A percentile compares a stretch with the other conserved stretches of the same genome.
Evolutionary conservation across 2,113 vertebrate genomes (phyloP).

Genomic region (Etheostoma cragini): DNA sequence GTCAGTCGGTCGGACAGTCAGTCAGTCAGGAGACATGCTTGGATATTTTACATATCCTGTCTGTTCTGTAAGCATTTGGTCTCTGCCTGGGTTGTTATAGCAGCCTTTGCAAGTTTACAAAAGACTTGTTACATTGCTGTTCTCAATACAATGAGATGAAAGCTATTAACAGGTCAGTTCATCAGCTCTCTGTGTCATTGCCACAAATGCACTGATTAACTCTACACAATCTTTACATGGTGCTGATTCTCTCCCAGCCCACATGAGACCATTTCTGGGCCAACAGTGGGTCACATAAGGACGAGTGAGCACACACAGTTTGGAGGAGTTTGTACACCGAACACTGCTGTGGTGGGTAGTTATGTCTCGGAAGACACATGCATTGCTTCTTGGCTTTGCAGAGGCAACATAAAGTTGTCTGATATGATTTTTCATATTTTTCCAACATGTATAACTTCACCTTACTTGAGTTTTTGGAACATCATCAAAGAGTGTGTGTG

Average conservation of each 20-base stretch:
- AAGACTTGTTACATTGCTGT: neutral
- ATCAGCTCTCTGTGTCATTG: constrained; percentile 32
- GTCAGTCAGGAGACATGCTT: neutral
- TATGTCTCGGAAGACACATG: constrained; percentile 2
- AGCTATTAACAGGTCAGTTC: neutral
- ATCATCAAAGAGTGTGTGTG: neutral
- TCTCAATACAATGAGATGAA: neutral
- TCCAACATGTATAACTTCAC: neutral
- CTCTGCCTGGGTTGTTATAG: neutral
- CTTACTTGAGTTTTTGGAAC: neutral
- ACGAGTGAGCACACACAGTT: constrained; percentile 30
- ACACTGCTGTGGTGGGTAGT: neutral
- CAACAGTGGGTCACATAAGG: constrained; percentile 64
- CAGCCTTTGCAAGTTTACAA: neutral
- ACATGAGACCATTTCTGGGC: constrained; percentile 49
- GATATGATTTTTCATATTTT: neutral
- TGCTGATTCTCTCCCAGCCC: constrained; percentile 53
- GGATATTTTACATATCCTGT: neutral
- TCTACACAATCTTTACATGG: constrained; percentile 36
- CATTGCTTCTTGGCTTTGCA: neutral
- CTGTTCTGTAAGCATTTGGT: neutral
- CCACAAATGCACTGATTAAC: constrained; percentile 37
- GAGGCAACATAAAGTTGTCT: neutral
- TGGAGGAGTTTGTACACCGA: constrained; percentile 18
- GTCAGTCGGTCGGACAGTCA: too few relatives aligned